These are phyloP conservation scores for Staurois parvus DNA, from an alignment of 2,797 vertebrate genomes.

Conservation along the genomic window DNA sequence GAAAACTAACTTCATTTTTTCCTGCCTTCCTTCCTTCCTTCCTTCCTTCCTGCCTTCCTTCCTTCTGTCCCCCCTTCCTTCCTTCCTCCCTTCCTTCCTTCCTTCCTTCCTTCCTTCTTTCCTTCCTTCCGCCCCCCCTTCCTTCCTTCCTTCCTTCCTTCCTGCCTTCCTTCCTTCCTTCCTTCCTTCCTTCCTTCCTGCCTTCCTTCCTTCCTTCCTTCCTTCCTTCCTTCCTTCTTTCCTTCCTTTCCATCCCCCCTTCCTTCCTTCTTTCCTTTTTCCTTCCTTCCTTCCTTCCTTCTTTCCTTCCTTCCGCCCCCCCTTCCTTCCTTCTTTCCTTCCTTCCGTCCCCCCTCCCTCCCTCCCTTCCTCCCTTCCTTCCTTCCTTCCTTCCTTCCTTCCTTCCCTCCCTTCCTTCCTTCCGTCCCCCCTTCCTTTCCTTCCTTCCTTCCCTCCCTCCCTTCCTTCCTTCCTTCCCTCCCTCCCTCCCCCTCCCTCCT, in stretches of 20 bases:
- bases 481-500: too few species aligned
- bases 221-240: neutral
- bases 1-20: too few species aligned
- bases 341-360: too few species aligned
- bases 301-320: neutral
- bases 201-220: neutral
- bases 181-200: neutral
- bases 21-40: neutral
- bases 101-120: too few species aligned
- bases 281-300: too few species aligned
- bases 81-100: neutral
- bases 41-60: neutral
- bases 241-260: neutral
- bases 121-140: neutral
- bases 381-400: too few species aligned
- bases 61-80: neutral
- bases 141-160: neutral
- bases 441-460: too few species aligned
- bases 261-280: too few species aligned
- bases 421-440: too few species aligned
- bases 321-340: neutral
- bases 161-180: neutral
- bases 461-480: too few species aligned
- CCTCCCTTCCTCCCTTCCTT: too few species aligned
- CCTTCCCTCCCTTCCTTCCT: too few species aligned